These are phyloP conservation scores for Anoplopoma fimbria DNA, from an alignment of 2,113 vertebrate species.

Conservation along the genomic window DNA sequence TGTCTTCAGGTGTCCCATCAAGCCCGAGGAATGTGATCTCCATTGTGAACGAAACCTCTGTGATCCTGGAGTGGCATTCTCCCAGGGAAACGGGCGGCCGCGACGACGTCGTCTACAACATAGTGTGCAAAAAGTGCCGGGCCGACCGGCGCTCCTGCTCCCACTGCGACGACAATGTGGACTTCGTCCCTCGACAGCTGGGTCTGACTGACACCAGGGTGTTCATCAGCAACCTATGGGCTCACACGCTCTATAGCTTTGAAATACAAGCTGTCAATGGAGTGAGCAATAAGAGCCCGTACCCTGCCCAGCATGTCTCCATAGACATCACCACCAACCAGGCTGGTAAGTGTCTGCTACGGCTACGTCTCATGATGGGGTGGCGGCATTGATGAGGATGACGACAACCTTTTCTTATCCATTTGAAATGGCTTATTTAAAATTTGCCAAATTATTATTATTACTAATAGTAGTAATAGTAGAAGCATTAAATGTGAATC, in stretches of 20 bases:
- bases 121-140: slow-evolving; percentile 96
- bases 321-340: slow-evolving; percentile 99
- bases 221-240: slow-evolving; percentile 96
- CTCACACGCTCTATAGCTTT: slow-evolving; percentile 96
- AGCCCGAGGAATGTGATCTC: slow-evolving; percentile 97
- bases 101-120: slow-evolving; percentile 95
- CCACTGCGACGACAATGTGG: slow-evolving; percentile 97
- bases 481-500: too few species aligned
- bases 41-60: slow-evolving; percentile 96
- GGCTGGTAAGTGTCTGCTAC: slow-evolving; percentile 87
- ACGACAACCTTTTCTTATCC: background rate
- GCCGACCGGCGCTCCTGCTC: slow-evolving; percentile 92
- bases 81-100: slow-evolving; percentile 94
- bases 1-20: slow-evolving; percentile 90
- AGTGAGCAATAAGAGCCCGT: slow-evolving; percentile 96
- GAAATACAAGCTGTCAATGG: slow-evolving; percentile 98
- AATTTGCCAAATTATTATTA: background rate
- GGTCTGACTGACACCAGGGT: slow-evolving; percentile 93
- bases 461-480: background rate
- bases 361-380: background rate
- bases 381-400: background rate
- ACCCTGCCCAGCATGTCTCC: slow-evolving; percentile 93
- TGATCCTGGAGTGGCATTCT: slow-evolving; percentile 96
- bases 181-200: slow-evolving; percentile 94
- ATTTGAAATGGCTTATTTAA: background rate